A percentile compares a stretch with the other conserved stretches of the same genome.
Evolutionary conservation across 2,797 vertebrate genomes (phyloP).

Genomic region (Pachyuromys duprasi): DNA sequence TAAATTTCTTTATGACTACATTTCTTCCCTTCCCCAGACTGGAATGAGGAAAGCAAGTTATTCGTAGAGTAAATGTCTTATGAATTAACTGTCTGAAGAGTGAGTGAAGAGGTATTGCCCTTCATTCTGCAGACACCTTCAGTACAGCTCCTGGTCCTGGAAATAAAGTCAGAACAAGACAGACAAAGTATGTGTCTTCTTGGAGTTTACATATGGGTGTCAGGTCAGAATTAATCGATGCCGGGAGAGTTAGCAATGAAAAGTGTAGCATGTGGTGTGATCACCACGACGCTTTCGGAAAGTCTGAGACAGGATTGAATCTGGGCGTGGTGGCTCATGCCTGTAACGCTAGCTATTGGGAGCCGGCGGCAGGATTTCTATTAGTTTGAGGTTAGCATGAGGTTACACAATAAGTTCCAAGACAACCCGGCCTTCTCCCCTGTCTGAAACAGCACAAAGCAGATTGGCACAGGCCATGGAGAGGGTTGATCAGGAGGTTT

Average conservation of each 20-base stretch:
- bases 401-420: not conserved
- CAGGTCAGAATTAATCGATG: not conserved
- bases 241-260: not conserved
- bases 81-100: constrained; percentile 20
- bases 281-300: not conserved
- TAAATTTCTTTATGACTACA: constrained; percentile 11
- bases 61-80: constrained; percentile 53
- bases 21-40: constrained; percentile 55
- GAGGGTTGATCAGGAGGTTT: not conserved
- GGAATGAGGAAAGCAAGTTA: constrained; percentile 29
- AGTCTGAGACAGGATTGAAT: not conserved
- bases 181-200: constrained; percentile 14
- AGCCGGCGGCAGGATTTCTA: not conserved
- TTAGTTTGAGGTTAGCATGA: not conserved
- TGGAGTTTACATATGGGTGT: constrained; percentile 10
- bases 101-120: not conserved
- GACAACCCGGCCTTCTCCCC: not conserved
- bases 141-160: not conserved
- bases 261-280: not conserved
- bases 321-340: not conserved
- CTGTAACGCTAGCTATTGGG: too few relatives aligned
- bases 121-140: not conserved
- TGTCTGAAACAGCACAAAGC: not conserved
- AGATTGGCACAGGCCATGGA: not conserved
- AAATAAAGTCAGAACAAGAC: not conserved